phyloP scores from a whole-genome alignment of 2,797 vertebrate species.

The Enteromius radiatus region DNA sequence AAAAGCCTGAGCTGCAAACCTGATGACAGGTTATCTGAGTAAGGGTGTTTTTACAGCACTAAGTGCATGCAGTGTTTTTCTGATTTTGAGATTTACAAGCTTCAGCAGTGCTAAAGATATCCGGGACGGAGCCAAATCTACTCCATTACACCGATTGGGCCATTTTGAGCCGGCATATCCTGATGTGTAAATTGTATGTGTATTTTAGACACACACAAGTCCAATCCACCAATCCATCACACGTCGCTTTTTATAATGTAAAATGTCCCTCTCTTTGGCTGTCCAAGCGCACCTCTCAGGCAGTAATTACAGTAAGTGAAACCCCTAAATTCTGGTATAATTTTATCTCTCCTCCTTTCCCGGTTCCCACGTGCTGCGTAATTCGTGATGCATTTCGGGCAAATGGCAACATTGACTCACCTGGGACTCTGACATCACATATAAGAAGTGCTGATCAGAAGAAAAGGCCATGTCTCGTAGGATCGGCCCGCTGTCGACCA shows the following conservation, averaged over 20 bases:
- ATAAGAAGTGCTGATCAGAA: constrained; percentile 89
- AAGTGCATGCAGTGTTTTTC: constrained; percentile 20
- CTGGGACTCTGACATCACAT: constrained; percentile 96
- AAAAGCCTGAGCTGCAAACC: not conserved
- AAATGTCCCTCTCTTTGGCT: constrained; percentile 12
- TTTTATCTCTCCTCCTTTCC: constrained; percentile 32
- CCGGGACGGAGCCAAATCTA: constrained; percentile 20
- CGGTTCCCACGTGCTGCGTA: not conserved
- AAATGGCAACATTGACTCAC: constrained; percentile 72
- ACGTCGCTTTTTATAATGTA: constrained; percentile 17
- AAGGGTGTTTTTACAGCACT: constrained; percentile 41
- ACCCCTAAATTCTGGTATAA: constrained; percentile 35
- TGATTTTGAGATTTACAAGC: constrained; percentile 46
- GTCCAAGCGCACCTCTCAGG: constrained; percentile 7
- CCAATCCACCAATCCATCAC: constrained; percentile 46
- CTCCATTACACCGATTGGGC: constrained; percentile 52
- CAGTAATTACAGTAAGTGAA: constrained; percentile 56
- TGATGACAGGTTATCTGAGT: constrained; percentile 16
- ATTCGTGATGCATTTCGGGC: not conserved
- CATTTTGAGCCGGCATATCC: constrained; percentile 43
- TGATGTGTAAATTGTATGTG: constrained; percentile 50
- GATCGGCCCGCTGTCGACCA: constrained; percentile 88
- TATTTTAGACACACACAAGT: constrained; percentile 37
- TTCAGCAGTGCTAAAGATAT: constrained; percentile 42
- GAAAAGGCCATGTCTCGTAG: constrained; percentile 97